Base-by-base conservation (phyloP, 2,888 invertebrate genomes). In the Teleiodes luculella region DNA sequence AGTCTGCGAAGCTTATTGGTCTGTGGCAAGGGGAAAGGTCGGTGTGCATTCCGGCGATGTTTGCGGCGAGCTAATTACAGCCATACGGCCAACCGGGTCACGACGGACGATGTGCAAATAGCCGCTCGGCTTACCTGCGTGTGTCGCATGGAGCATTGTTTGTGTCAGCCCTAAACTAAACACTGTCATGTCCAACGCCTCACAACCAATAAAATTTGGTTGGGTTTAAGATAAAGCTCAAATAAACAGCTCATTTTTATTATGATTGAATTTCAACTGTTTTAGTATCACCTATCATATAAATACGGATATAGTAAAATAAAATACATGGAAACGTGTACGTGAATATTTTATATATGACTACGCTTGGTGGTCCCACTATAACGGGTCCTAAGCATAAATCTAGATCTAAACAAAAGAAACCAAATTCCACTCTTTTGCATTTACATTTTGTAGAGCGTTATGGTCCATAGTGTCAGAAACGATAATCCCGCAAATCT, bases 1-100 rank as follows among this genome's bases (percentile, higher is more conserved):
- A 24, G 3, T 24, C 3, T 6, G 13, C n/a, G 20, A 24, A 28
- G 43, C 28, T 28, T n/a, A 43, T 28, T 43, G 43, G 28, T 28
- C 43, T 28, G 43, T 24, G 43, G 43, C 4, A 28, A 28, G 43
- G 71, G 75, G 71, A 60, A 61, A 65, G 75, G 71, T 72, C 67
- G 71, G 75, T 72, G 59, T 76, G 72, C 73, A 76, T 78, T 72
- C 76, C 73, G 71, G 67, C 68, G 73, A 83, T 83, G 73, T 82
- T 79, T 80, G 82, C 76, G 81, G 79, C 66, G 72, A 68, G 74
- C 78, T 84, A 84, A 84, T 85, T 47, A 43, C 43, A 43, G 43
- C 24, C 43, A 20, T 83, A 80, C 77, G 74, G 74, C 68, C 66
- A 67, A 70, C 68, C 68, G 68, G 70, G 68, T 68, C 65, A 69